These are phyloP conservation scores for Cecidostiba fungosa DNA, from an alignment of 2,888 invertebrate genomes.

Conservation along the genomic window DNA sequence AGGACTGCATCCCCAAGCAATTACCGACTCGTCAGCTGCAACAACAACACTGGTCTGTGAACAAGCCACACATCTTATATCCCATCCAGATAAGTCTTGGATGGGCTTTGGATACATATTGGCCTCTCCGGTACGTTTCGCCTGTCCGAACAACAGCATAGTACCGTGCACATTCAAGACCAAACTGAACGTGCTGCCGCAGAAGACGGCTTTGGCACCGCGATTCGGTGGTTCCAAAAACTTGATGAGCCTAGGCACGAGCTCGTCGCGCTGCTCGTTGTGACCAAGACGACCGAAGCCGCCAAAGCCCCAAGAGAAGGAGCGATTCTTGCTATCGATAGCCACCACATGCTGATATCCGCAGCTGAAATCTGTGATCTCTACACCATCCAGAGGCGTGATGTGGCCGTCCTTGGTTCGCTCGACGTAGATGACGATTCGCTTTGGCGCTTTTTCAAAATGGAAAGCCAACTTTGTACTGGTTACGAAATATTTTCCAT, in stretches of 20 bases:
- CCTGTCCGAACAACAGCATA: constrained; percentile 90
- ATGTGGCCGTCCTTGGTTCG: constrained; percentile 93
- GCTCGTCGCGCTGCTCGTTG: constrained; percentile 95
- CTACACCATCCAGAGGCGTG: constrained; percentile 90
- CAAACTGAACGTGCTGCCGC: constrained; percentile 93
- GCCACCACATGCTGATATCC: constrained; percentile 96
- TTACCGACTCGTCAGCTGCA: constrained; percentile 94
- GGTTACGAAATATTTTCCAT: constrained; percentile 96
- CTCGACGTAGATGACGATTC: constrained; percentile 92
- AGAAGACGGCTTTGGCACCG: constrained; percentile 90
- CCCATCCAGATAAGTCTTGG: constrained; percentile 96
- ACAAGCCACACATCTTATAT: constrained; percentile 91
- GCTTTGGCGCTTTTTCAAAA: constrained; percentile 92
- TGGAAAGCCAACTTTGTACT: constrained; percentile 93
- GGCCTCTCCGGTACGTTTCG: constrained; percentile 95
- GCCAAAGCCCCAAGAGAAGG: constrained; percentile 97
- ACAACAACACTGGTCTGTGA: constrained; percentile 92
- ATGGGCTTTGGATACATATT: constrained; percentile 98
- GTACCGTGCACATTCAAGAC: constrained; percentile 86
- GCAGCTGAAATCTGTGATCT: constrained; percentile 94
- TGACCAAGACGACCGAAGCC: constrained; percentile 97
- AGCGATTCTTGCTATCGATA: constrained; percentile 93
- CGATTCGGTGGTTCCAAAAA: constrained; percentile 93
- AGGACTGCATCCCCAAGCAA: constrained; percentile 97
- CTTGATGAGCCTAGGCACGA: constrained; percentile 91